phyloP scores from a whole-genome alignment of 2,797 vertebrate species.

The Neostethus bicornis region DNA sequence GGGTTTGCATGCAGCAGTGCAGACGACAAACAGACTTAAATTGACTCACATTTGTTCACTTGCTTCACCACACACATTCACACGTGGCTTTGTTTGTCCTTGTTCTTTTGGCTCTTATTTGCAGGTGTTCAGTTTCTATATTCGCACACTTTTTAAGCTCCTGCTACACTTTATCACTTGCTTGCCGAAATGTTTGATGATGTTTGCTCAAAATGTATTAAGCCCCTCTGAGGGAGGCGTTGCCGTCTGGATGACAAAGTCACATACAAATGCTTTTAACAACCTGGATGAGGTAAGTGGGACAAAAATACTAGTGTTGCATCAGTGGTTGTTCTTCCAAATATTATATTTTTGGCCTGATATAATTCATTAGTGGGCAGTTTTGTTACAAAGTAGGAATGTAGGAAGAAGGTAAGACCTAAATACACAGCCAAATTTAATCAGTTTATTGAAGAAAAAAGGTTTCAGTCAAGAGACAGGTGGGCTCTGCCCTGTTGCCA shows the following conservation, averaged over 20 bases:
- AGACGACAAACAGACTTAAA: slow-evolving; percentile 13
- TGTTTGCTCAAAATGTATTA: slow-evolving; percentile 14
- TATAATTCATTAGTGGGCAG: slow-evolving; percentile 68
- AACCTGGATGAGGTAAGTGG: slow-evolving; percentile 75
- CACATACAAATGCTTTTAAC: slow-evolving; percentile 82
- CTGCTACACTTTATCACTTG: slow-evolving; percentile 54
- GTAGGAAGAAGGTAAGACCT: too few species aligned
- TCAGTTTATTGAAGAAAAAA: too few species aligned
- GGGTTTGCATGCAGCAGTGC: slow-evolving; percentile 35
- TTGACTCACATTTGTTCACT: slow-evolving; percentile 6
- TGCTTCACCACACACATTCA: background rate
- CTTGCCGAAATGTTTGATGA: slow-evolving; percentile 33
- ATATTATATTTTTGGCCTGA: slow-evolving; percentile 61
- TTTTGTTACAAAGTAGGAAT: too few species aligned
- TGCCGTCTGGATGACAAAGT: slow-evolving; percentile 76
- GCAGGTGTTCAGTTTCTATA: slow-evolving; percentile 20
- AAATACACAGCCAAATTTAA: too few species aligned
- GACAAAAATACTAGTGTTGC: slow-evolving; percentile 77
- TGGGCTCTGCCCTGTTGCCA: too few species aligned
- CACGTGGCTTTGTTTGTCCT: slow-evolving; percentile 1
- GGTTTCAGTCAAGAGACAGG: too few species aligned
- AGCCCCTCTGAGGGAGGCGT: slow-evolving; percentile 48
- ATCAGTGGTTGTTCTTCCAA: slow-evolving; percentile 71
- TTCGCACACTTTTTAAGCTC: slow-evolving; percentile 28
- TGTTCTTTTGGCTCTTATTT: background rate